A percentile compares a stretch with the other conserved stretches of the same genome.
phyloP scores from a whole-genome alignment of 2,797 vertebrate species.

The Spinibarbus caldwelli region DNA sequence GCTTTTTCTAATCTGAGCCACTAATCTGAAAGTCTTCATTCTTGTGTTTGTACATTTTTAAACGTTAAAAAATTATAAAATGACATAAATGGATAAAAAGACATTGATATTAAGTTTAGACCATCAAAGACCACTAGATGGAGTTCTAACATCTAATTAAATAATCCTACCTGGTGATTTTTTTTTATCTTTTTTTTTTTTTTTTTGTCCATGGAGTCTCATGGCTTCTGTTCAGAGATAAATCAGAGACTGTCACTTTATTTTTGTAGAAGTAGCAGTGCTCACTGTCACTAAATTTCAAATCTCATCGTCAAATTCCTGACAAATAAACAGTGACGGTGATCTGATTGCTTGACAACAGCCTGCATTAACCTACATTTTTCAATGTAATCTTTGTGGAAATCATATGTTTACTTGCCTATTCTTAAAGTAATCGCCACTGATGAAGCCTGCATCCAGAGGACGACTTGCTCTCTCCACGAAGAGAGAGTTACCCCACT shows the following conservation, averaged over 20 bases:
- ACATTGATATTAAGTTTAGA: neutral
- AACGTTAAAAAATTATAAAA: neutral
- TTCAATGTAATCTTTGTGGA: neutral
- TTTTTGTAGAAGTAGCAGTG: neutral
- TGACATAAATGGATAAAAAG: neutral
- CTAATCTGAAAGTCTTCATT: neutral
- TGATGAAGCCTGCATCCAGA: neutral
- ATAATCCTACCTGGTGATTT: neutral
- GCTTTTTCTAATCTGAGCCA: neutral
- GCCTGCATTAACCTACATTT: neutral
- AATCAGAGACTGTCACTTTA: neutral
- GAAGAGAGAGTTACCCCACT: neutral
- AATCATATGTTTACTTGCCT: neutral
- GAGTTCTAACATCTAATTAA: neutral
- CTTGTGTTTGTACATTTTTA: neutral
- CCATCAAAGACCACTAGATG: slow-evolving; percentile 25
- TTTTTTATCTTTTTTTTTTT: neutral
- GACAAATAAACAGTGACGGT: neutral
- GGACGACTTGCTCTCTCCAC: neutral
- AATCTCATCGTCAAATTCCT: neutral
- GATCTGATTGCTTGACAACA: neutral
- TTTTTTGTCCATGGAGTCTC: neutral
- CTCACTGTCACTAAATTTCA: neutral
- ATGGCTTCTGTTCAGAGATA: neutral
- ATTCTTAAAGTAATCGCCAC: neutral